These are phyloP conservation scores for silkworm (Bombyx mori) DNA, from an alignment of 1,140 invertebrate genomes.

Conservation along the genomic window ASM3026992v2 NC_085111.1:949001-949500, in stretches of 20 bases:
- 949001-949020: constrained; percentile 58
- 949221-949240: constrained; percentile 47
- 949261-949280: constrained; percentile 73
- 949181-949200: constrained; percentile 51
- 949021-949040: constrained; percentile 59
- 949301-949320: constrained; percentile 76
- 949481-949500: constrained; percentile 23
- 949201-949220: constrained; percentile 40
- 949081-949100: constrained; percentile 56
- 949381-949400: constrained; percentile 56
- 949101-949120: constrained; percentile 65
- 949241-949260: constrained; percentile 71
- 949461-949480: constrained; percentile 46
- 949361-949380: constrained; percentile 63
- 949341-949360: constrained; percentile 57
- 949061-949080: constrained; percentile 53
- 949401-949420: constrained; percentile 52
- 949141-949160: constrained; percentile 42
- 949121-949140: constrained; percentile 42
- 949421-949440: constrained; percentile 64
- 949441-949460: constrained; percentile 38
- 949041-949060: constrained; percentile 67
- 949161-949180: constrained; percentile 54
- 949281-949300: constrained; percentile 78
- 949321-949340: constrained; percentile 72